A percentile compares a stretch with the other conserved stretches of the same genome.
phyloP scores from a whole-genome alignment of 2,888 invertebrate genomes.

The Anoncus sp. region DNA sequence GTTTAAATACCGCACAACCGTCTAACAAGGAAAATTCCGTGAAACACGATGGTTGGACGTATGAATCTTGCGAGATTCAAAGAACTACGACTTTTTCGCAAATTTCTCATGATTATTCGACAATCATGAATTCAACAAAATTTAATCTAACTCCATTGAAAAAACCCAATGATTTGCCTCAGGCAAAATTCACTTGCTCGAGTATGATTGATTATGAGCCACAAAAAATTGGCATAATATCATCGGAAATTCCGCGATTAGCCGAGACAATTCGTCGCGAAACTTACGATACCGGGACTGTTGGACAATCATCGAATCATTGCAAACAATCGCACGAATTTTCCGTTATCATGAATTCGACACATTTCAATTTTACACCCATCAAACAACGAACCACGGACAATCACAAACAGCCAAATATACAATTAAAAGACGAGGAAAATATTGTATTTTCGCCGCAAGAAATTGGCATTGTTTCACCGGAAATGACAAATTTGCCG shows the following conservation, averaged over 20 bases:
- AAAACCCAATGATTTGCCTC: not conserved
- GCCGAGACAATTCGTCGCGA: constrained; percentile 74
- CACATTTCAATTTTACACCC: constrained; percentile 61
- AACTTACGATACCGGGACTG: constrained; percentile 67
- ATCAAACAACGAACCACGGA: constrained; percentile 13
- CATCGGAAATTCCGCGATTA: constrained; percentile 27
- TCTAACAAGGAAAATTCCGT: constrained; percentile 63
- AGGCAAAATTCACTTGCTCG: constrained; percentile 8
- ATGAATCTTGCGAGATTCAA: not conserved
- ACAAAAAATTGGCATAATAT: constrained; percentile 18
- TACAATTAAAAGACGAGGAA: not conserved
- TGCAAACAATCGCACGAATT: constrained; percentile 48
- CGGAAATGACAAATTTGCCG: constrained; percentile 31
- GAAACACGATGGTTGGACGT: no score
- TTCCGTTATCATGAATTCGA: constrained; percentile 59
- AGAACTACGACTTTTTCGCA: not conserved
- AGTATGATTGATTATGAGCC: constrained; percentile 40
- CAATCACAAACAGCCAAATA: constrained; percentile 2
- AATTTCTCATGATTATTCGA: constrained; percentile 65
- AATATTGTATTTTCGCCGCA: constrained; percentile 48
- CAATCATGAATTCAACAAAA: constrained; percentile 62
- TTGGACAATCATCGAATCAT: not conserved
- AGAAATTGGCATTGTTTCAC: constrained; percentile 46
- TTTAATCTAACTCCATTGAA: constrained; percentile 69
- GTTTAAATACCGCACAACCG: constrained; percentile 7